A percentile compares a stretch with the other conserved stretches of the same genome.
Conservation (phyloP, 2,797 vertebrate species). For the Myoxocephalus aenaeus region DNA sequence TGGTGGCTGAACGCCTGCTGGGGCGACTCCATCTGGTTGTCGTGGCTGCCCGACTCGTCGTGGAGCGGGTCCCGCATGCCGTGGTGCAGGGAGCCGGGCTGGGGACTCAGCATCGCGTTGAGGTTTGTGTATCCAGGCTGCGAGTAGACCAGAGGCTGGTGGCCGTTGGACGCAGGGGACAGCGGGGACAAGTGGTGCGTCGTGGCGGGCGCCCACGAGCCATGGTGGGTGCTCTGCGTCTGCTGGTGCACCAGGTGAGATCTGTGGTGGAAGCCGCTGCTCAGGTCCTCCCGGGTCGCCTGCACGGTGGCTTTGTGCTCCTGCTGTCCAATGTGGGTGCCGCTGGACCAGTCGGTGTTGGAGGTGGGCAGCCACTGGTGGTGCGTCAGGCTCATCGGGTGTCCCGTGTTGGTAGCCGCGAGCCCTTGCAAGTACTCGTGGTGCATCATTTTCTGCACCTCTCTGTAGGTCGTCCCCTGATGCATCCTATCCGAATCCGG, state of each 20-base stretch:
- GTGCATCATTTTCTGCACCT: constrained; percentile 99
- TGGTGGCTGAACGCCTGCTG: constrained; percentile 91
- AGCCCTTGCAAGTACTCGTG: constrained; percentile 96
- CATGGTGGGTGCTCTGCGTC: constrained; percentile 87
- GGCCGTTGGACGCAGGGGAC: constrained; percentile 90
- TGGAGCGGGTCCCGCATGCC: constrained; percentile 93
- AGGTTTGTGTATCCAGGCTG: constrained; percentile 94
- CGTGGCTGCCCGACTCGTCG: constrained; percentile 88
- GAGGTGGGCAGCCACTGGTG: constrained; percentile 96
- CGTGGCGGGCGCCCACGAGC: constrained; percentile 91
- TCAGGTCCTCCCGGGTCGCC: constrained; percentile 89
- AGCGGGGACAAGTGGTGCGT: constrained; percentile 94
- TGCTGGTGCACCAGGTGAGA: constrained; percentile 95
- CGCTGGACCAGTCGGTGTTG: constrained; percentile 92
- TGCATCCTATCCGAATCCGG: constrained; percentile 96
- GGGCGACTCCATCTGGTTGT: constrained; percentile 93
- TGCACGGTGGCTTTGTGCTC: constrained; percentile 88
- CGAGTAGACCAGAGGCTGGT: constrained; percentile 94
- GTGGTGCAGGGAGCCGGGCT: constrained; percentile 91
- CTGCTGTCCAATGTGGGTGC: constrained; percentile 88
- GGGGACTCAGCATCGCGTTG: constrained; percentile 94
- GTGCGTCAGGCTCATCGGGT: constrained; percentile 95
- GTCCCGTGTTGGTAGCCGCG: constrained; percentile 93
- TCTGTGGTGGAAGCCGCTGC: constrained; percentile 91
- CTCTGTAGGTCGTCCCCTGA: constrained; percentile 96